A percentile compares a stretch with the other conserved stretches of the same genome.
Evolutionary conservation across 2,888 invertebrate species (phyloP).

Genomic region (Heteropelma amictum): DNA sequence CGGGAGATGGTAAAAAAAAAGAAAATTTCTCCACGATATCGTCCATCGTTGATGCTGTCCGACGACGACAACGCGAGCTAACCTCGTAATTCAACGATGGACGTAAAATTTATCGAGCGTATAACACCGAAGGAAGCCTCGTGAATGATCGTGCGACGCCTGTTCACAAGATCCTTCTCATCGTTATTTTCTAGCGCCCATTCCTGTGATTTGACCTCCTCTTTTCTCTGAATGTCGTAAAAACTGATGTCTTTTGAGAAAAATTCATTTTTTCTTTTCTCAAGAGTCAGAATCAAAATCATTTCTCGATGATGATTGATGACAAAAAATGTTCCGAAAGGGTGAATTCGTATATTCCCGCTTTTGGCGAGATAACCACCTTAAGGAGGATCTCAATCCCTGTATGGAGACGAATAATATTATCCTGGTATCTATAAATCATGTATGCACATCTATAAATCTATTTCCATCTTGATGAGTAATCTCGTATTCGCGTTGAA

Average conservation of each 20-base stretch:
- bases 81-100: constrained; percentile 46
- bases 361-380: too few relatives aligned
- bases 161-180: constrained; percentile 14
- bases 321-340: too few relatives aligned
- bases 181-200: not conserved
- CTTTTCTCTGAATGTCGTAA: not conserved
- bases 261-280: too few relatives aligned
- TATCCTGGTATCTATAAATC: too few relatives aligned
- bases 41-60: constrained; percentile 39
- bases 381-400: too few relatives aligned
- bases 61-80: constrained; percentile 21
- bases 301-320: too few relatives aligned
- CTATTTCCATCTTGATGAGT: too few relatives aligned
- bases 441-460: too few relatives aligned
- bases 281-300: too few relatives aligned
- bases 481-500: too few relatives aligned
- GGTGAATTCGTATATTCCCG: too few relatives aligned
- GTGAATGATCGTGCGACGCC: constrained; percentile 31
- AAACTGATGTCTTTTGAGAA: not conserved
- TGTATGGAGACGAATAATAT: too few relatives aligned
- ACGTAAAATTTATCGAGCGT: constrained; percentile 53
- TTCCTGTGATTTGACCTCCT: not conserved
- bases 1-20: constrained; percentile 19
- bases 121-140: constrained; percentile 12
- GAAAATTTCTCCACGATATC: constrained; percentile 18